A percentile compares a stretch with the other conserved stretches of the same genome.
Evolutionary conservation across 2,113 vertebrate species (phyloP).

Genomic region (Orycteropus afer): DNA sequence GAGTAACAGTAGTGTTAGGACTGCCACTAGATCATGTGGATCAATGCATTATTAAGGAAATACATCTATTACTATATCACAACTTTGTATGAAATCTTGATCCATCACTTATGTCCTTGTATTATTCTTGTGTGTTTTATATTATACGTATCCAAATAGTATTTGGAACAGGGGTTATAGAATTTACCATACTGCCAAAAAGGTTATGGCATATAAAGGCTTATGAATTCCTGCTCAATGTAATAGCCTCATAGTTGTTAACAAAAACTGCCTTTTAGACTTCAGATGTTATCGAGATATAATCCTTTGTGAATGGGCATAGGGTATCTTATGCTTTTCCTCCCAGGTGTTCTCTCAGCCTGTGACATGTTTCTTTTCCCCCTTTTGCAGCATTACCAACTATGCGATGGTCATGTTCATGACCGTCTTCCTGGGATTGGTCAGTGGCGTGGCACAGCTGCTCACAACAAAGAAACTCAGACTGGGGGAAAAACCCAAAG

Average conservation of each 20-base stretch:
- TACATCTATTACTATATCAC: background rate
- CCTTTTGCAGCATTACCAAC: slow-evolving; percentile 92
- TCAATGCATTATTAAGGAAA: background rate
- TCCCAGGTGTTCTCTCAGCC: background rate
- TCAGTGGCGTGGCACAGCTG: slow-evolving; percentile 91
- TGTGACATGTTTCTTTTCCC: background rate
- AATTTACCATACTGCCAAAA: background rate
- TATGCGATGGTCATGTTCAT: slow-evolving; percentile 95
- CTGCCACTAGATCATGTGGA: too few species aligned
- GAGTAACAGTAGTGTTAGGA: too few species aligned
- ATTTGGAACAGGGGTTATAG: background rate
- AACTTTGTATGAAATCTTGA: background rate
- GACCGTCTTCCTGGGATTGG: slow-evolving; percentile 95
- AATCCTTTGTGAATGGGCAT: background rate
- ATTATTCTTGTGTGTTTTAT: background rate
- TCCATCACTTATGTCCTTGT: background rate
- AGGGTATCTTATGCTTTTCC: background rate
- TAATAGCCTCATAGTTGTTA: background rate
- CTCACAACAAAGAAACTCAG: slow-evolving; percentile 89
- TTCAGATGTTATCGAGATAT: background rate
- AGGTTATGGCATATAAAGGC: background rate
- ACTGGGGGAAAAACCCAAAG: slow-evolving; percentile 85
- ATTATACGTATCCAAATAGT: background rate
- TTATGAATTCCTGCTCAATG: background rate
- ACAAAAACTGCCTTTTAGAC: background rate